These are phyloP conservation scores for Esox niger DNA, from an alignment of 2,113 vertebrate species.

Conservation along the genomic window DNA sequence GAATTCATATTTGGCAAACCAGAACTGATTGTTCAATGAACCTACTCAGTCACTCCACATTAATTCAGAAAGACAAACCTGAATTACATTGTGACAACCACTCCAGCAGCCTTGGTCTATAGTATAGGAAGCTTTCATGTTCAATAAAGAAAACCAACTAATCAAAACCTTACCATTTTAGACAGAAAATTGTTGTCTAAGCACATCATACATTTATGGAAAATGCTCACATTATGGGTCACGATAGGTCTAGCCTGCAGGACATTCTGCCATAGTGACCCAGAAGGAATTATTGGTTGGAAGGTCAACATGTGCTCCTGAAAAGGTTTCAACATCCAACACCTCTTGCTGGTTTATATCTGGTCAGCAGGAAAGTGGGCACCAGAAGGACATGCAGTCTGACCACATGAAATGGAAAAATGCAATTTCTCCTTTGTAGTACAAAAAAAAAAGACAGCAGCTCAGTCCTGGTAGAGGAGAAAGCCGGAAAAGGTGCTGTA, in stretches of 20 bases:
- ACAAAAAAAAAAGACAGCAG: conserved; percentile 45
- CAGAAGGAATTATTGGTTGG: background rate
- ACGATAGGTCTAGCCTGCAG: background rate
- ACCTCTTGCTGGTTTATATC: no score
- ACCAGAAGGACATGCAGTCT: conserved; percentile 24
- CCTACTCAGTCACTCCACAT: conserved; percentile 1
- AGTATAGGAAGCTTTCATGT: background rate
- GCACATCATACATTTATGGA: conserved; percentile 8
- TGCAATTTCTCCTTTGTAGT: conserved; percentile 43
- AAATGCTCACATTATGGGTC: background rate
- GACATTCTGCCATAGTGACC: background rate
- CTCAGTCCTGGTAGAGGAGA: conserved; percentile 94
- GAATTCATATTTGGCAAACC: conserved; percentile 3
- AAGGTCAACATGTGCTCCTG: background rate
- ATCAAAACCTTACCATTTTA: background rate
- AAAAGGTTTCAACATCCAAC: background rate
- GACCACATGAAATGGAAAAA: conserved; percentile 18
- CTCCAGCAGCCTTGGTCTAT: background rate
- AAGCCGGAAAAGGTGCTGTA: conserved; percentile 98
- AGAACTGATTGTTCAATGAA: conserved; percentile 25
- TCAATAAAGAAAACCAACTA: background rate
- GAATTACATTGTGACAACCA: background rate
- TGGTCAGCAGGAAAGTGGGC: background rate
- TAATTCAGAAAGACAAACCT: conserved; percentile 19
- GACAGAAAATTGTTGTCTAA: background rate